Evolutionary conservation across 2,797 vertebrate genomes (phyloP).

Genomic region (Oreonectes daqikongensis): DNA sequence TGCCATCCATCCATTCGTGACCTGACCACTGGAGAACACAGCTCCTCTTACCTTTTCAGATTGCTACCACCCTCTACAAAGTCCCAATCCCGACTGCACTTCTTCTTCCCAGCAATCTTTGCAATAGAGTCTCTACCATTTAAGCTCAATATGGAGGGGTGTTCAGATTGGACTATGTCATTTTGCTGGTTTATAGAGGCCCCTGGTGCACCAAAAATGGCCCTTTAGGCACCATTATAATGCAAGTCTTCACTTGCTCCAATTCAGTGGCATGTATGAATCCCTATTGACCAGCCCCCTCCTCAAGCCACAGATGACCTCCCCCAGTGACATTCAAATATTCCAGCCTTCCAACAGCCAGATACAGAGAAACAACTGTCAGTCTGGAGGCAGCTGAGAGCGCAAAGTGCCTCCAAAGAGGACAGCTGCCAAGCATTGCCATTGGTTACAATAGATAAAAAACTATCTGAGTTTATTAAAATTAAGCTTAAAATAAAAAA

Average conservation of each 20-base stretch:
- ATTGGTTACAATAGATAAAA: conserved; percentile 55
- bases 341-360: conserved; percentile 70
- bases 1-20: conserved; percentile 56
- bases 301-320: conserved; percentile 53
- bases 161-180: conserved; percentile 68
- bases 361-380: conserved; percentile 60
- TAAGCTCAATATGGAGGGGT: conserved; percentile 79
- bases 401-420: conserved; percentile 34
- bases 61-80: conserved; percentile 61
- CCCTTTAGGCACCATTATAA: conserved; percentile 35
- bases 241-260: conserved; percentile 52
- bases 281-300: conserved; percentile 58
- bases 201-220: conserved; percentile 54
- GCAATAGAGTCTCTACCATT: conserved; percentile 84
- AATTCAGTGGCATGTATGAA: conserved; percentile 54
- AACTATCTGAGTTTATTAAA: conserved; percentile 28
- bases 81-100: conserved; percentile 73
- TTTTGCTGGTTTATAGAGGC: conserved; percentile 57
- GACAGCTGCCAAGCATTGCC: conserved; percentile 56
- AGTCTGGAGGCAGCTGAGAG: conserved; percentile 64
- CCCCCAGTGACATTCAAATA: conserved; percentile 72
- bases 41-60: conserved; percentile 75
- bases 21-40: conserved; percentile 50
- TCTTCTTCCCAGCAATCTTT: conserved; percentile 87
- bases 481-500: conserved; percentile 42